Evolutionary conservation across 2,113 vertebrate species (phyloP).

Genomic region (Apodemus sylvaticus): DNA sequence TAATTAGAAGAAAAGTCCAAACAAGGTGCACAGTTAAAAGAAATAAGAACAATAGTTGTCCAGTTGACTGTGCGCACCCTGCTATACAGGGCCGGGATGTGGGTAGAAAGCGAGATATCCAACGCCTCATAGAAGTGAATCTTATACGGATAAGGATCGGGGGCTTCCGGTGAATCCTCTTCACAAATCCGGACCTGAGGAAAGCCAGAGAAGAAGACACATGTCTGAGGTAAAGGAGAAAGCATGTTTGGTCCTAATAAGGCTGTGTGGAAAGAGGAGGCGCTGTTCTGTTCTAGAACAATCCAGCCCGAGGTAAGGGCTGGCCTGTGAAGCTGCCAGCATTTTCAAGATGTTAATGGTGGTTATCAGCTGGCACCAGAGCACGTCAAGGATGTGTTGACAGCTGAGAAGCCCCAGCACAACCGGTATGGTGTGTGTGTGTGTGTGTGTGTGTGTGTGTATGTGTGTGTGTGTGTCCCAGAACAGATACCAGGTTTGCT

Average conservation of each 20-base stretch:
- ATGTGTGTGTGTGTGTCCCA: background rate
- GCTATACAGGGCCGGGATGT: accelerated
- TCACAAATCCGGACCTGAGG: slow-evolving; percentile 56
- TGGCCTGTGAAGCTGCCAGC: slow-evolving; percentile 45
- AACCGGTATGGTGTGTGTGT: background rate
- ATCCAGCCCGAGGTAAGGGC: background rate
- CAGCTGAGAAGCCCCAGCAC: background rate
- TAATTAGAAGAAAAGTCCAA: background rate
- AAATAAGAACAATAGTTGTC: background rate
- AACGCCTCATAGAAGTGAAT: background rate
- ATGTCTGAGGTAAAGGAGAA: slow-evolving; percentile 63
- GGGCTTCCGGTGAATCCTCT: slow-evolving; percentile 46
- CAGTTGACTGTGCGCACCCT: accelerated
- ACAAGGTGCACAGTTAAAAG: background rate
- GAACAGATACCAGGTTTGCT: slow-evolving; percentile 52
- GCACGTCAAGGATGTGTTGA: slow-evolving; percentile 48
- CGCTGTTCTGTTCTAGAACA: slow-evolving; percentile 44
- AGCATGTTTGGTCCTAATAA: slow-evolving; percentile 51
- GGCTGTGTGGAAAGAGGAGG: background rate
- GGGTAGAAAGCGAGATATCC: background rate
- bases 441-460: background rate
- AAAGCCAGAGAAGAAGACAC: slow-evolving; percentile 62
- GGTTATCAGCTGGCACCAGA: slow-evolving; percentile 37
- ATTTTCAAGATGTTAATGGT: slow-evolving; percentile 35
- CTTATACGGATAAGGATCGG: background rate